Conservation (phyloP, 2,888 invertebrate species). For the Catocala sponsa region DNA sequence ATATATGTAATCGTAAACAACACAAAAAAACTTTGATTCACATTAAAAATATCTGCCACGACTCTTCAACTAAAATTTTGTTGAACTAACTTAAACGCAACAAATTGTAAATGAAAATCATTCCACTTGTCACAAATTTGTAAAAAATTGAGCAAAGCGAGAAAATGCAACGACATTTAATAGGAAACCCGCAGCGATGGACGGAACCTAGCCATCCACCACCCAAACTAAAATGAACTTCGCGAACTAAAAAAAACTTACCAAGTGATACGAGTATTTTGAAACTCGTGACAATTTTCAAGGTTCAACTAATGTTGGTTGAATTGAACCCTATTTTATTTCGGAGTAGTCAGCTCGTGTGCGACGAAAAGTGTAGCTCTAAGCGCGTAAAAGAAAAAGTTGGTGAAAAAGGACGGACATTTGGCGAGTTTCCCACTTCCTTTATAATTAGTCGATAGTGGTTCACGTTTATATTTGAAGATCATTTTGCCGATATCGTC, state of each 20-base stretch:
- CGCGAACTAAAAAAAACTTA: background rate
- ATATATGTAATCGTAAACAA: no score
- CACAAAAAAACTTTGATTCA: no score
- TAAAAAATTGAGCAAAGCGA: background rate
- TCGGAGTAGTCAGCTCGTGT: constrained; percentile 39
- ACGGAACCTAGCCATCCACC: no score
- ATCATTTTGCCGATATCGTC: background rate
- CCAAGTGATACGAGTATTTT: background rate
- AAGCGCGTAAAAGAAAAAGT: constrained; percentile 32
- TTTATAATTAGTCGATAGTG: constrained; percentile 22
- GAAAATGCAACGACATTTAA: constrained; percentile 10
- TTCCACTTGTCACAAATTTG: background rate
- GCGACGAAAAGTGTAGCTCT: constrained; percentile 33
- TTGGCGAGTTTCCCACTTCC: constrained; percentile 30
- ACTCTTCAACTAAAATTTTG: no score
- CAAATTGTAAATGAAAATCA: background rate
- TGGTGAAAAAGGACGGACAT: constrained; percentile 19
- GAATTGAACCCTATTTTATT: constrained; percentile 30
- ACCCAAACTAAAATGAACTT: constrained; percentile 10
- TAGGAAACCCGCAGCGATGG: constrained; percentile 1
- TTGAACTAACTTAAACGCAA: no score
- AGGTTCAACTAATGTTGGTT: constrained; percentile 27
- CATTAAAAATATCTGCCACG: no score
- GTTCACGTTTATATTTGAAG: background rate
- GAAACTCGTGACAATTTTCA: constrained; percentile 1